Conservation (phyloP, 2,888 invertebrate genomes). For the Chalcosyrphus nemorum region DNA sequence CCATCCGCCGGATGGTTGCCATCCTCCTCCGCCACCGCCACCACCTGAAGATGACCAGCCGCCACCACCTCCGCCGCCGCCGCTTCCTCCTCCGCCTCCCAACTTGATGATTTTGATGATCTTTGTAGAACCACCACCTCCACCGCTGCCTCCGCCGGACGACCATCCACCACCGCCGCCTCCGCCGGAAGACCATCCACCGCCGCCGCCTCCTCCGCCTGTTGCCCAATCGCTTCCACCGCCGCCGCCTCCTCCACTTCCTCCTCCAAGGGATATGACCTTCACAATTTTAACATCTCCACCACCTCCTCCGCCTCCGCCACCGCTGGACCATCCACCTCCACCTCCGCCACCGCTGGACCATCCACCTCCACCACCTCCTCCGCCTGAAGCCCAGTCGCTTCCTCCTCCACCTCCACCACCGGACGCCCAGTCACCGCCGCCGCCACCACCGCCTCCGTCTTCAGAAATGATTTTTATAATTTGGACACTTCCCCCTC, state of each 20-base stretch:
- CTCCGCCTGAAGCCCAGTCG: conserved; percentile 68
- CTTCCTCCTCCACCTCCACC: conserved; percentile 76
- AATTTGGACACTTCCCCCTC: conserved; percentile 69
- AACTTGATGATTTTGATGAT: conserved; percentile 67
- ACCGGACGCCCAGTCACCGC: conserved; percentile 74
- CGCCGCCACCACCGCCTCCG: conserved; percentile 41
- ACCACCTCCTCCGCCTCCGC: conserved; percentile 44
- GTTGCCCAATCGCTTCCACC: conserved; percentile 68
- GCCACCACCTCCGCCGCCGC: conserved; percentile 42
- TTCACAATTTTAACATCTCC: conserved; percentile 55
- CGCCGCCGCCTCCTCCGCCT: conserved; percentile 74
- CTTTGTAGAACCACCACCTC: conserved; percentile 46
- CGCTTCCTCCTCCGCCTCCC: conserved; percentile 53
- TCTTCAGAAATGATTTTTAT: conserved; percentile 71
- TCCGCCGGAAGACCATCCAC: conserved; percentile 47
- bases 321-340: conserved; percentile 72
- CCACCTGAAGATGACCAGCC: conserved; percentile 72
- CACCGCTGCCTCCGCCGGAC: conserved; percentile 70
- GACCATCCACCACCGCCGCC: conserved; percentile 59
- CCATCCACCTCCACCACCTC: conserved; percentile 75
- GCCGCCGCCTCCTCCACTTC: conserved; percentile 66
- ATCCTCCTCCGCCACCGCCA: conserved; percentile 56
- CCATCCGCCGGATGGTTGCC: conserved; percentile 76
- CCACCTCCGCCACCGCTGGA: conserved; percentile 74
- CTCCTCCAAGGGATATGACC: conserved; percentile 73